Evolutionary conservation across 2,888 invertebrate species (phyloP).

Genomic region (Chrysolina americana): DNA sequence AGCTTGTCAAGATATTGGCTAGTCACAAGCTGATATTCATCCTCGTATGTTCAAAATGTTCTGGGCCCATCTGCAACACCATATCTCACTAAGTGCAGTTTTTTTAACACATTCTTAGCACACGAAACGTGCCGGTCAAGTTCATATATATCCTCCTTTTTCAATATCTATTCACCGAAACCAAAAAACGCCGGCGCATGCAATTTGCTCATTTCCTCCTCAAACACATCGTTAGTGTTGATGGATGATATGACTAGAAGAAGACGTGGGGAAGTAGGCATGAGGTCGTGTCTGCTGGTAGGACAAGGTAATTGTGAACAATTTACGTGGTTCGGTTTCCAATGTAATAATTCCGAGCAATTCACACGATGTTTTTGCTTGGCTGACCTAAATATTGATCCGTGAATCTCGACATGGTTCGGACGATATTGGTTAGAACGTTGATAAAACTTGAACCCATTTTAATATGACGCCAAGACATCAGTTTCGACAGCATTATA

Average conservation of each 20-base stretch:
- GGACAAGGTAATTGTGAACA: neutral
- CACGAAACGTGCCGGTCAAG: neutral
- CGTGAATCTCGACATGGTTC: neutral
- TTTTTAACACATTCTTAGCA: too few relatives aligned
- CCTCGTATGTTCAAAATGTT: too few relatives aligned
- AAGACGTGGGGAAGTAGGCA: neutral
- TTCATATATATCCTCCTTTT: neutral
- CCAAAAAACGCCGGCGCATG: neutral
- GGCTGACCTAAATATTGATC: constrained; percentile 1
- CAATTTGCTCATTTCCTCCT: constrained; percentile 9
- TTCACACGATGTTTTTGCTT: neutral
- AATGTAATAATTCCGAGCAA: neutral
- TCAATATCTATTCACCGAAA: neutral
- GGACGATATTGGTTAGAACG: too few relatives aligned
- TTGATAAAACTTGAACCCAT: too few relatives aligned
- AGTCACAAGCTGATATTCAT: too few relatives aligned
- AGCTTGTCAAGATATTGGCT: too few relatives aligned
- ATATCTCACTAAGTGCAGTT: too few relatives aligned
- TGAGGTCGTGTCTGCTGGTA: constrained; percentile 5
- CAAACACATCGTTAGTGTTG: constrained; percentile 16
- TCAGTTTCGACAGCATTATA: too few relatives aligned
- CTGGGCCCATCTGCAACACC: too few relatives aligned
- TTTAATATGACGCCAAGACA: too few relatives aligned
- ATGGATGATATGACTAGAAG: constrained; percentile 9
- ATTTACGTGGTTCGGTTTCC: constrained; percentile 11